Percentiles rank a stretch among this genome's conserved stretches.
Conservation (phyloP, 2,888 invertebrate species). For the Hartigia nigra region DNA sequence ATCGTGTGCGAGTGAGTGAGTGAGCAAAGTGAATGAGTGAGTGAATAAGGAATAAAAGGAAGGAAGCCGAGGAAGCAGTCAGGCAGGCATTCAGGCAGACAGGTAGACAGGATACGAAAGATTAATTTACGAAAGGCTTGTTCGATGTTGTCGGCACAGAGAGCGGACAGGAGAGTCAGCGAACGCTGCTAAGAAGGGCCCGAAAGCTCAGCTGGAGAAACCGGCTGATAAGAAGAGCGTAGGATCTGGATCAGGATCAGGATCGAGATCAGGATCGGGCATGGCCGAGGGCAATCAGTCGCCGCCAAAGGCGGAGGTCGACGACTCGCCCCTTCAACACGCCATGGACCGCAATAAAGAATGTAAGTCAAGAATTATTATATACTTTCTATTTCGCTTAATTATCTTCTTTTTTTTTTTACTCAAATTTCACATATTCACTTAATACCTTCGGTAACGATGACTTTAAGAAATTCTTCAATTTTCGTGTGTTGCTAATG, state of each 20-base stretch:
- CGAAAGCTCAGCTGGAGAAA: slow-evolving; percentile 49
- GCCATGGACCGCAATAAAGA: slow-evolving; percentile 98
- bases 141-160: slow-evolving; percentile 3
- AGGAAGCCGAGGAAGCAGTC: neutral
- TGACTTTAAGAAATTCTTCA: neutral
- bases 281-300: slow-evolving; percentile 70
- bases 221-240: slow-evolving; percentile 42
- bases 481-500: neutral
- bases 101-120: slow-evolving; percentile 42
- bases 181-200: slow-evolving; percentile 52
- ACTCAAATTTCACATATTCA: neutral
- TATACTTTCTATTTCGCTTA: neutral
- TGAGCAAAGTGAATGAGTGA: neutral
- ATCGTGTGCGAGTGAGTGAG: neutral
- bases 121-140: slow-evolving; percentile 45
- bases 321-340: slow-evolving; percentile 92
- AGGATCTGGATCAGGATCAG: slow-evolving; percentile 37
- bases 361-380: slow-evolving; percentile 77
- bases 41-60: neutral
- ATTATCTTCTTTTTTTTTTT: slow-evolving; percentile 9
- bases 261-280: slow-evolving; percentile 36
- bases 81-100: neutral
- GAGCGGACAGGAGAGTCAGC: slow-evolving; percentile 39
- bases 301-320: slow-evolving; percentile 92
- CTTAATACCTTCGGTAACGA: neutral